Base-by-base conservation (phyloP, 2,888 invertebrate species). In the Cordylochernes scorpioides region DNA sequence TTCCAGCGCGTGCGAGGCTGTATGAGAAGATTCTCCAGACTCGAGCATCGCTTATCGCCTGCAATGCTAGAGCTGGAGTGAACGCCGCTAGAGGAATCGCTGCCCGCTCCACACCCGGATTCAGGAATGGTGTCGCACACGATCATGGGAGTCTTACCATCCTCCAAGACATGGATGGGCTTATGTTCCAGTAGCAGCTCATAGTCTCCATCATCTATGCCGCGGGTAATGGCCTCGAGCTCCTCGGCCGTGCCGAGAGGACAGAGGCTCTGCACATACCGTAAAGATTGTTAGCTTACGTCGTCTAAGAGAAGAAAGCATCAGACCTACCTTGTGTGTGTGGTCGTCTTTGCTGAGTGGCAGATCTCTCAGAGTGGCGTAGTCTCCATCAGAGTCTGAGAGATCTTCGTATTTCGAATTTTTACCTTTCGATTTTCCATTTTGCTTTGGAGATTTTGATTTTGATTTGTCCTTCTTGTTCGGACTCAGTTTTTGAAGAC, bases 351-450 rank as follows among this genome's bases (percentile, higher is more conserved):
- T n/a, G n/a, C n/a, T n/a, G n/a, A n/a, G n/a, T n/a, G 15, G 27
- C 10, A 16, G 15, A 27, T 48, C 48, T 44, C 70, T 65, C 50
- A 73, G 52, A 49, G 71, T 70, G 46, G 72, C 72, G 52, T 72
- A 73, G 56, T 73, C 73, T 42, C 73, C 72, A 53, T 72, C 71
- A 21, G 27, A 15, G 15, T 41, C 39, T 4, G 39, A 40, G 15
- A 40, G 18, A 30, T 34, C 39, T 21, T 42, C 44, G 13, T 55
- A 54, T 49, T 54, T 47, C 42, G 49, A 50, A 48, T 50, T 51
- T 51, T 51, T 56, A n/a, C n/a, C n/a, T 54, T 58, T 63, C 61
- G 63, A 34, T 7, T 28, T 32, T 5, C 15, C 24, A 3, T 28
- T 22, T 10, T 26, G 28, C 24, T 37, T 38, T 6, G 41, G 40